A percentile compares a stretch with the other conserved stretches of the same genome.
phyloP scores from a whole-genome alignment of 2,797 vertebrate genomes.

The Scarus forsteni region DNA sequence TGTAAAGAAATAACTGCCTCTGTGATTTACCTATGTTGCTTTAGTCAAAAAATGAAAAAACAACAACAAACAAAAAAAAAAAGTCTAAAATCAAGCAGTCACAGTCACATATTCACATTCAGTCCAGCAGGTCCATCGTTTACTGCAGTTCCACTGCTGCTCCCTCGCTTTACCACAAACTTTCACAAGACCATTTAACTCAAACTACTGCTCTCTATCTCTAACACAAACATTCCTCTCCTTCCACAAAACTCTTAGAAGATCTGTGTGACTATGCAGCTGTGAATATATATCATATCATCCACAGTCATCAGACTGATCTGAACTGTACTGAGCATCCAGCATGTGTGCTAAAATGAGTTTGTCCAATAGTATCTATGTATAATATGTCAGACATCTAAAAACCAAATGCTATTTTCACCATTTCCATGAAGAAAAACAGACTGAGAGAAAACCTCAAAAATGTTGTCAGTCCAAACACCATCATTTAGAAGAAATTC shows the following conservation, averaged over 20 bases:
- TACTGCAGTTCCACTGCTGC: constrained; percentile 59
- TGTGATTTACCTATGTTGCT: neutral
- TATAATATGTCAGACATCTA: constrained; percentile 42
- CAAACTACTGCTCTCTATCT: constrained; percentile 60
- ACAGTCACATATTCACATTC: constrained; percentile 21
- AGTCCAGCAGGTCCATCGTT: constrained; percentile 49
- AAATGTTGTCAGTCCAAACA: constrained; percentile 73
- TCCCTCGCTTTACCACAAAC: constrained; percentile 51
- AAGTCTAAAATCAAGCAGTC: neutral
- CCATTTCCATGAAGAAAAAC: constrained; percentile 61
- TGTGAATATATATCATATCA: constrained; percentile 40
- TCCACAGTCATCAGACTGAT: constrained; percentile 33
- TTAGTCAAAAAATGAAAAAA: constrained; percentile 1
- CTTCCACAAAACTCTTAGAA: constrained; percentile 63
- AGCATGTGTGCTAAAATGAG: constrained; percentile 33
- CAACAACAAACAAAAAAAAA: too few relatives aligned
- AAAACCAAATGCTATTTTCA: constrained; percentile 69
- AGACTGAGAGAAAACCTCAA: constrained; percentile 78
- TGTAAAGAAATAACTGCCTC: neutral
- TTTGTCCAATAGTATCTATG: constrained; percentile 48
- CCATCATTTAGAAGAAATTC: constrained; percentile 75
- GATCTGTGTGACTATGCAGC: constrained; percentile 56
- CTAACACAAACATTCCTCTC: constrained; percentile 70
- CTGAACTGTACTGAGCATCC: constrained; percentile 28
- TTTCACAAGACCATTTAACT: constrained; percentile 78